Evolutionary conservation across 2,113 vertebrate genomes (phyloP), one percentile per base, ranked within the genome.

Genomic region (Limnothrissa miodon): DNA sequence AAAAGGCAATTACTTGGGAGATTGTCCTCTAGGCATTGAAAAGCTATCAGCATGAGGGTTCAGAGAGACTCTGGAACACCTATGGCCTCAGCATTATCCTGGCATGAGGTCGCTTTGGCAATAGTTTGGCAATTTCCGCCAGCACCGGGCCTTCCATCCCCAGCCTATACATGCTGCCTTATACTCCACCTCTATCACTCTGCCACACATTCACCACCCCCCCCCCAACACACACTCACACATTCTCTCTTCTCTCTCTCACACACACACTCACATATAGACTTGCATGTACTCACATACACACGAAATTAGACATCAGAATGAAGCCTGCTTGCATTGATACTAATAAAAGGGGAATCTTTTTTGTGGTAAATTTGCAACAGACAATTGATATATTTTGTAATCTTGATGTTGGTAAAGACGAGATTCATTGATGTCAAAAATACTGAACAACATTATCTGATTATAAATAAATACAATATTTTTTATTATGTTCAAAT

Each of bases 1-100:
- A 92, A 17, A 33, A 96, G 95, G 85, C 92, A 95, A 96, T 96
- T 96, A 95, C 96, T 96, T 95, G 92, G 95, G 92, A 95, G 90
- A 93, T 95, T 95, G 96, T 95, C 95, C 96, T 91, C 95, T 93
- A 94, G 93, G 92, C 92, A 90, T 95, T 96, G 95, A 96, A 96
- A 97, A 94, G 94, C 95, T 96, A 95, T 95, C 96, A 96, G 96
- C 96, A 7, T 96, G 95, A 96, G 92, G 93, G 93, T 94, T 96
- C 95, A 95, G 95, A 96, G 96, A 97, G 95, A 95, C 95, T 96
- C 93, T 94, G 94, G 95, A 95, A 96, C 97, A 97, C 97, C 97
- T 97, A 96, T 95, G 33, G 87, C 90, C 96, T 95, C 95, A 96
- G 94, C 95, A 97, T 97, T 96, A 96, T 95, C 95, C 94, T 95